Evolutionary conservation across 2,888 invertebrate genomes (phyloP).

Genomic region (Phrixothrix hirtus): DNA sequence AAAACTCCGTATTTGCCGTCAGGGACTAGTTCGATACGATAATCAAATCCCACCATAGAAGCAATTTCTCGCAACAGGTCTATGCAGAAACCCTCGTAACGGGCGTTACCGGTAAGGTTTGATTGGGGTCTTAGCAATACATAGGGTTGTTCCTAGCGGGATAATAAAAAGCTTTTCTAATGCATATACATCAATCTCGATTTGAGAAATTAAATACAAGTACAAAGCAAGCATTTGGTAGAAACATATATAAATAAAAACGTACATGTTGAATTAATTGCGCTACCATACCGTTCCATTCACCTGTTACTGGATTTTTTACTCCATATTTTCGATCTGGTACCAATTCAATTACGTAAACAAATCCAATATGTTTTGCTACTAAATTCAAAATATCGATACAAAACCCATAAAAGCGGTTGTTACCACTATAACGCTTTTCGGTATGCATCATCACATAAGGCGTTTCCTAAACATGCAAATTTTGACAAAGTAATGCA

Average conservation of each 20-base stretch:
- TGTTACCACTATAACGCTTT: slow-evolving; percentile 73
- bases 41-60: slow-evolving; percentile 68
- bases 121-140: slow-evolving; percentile 53
- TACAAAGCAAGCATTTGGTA: not conserved
- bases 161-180: slow-evolving; percentile 27
- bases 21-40: slow-evolving; percentile 66
- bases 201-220: no score
- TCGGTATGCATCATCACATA: slow-evolving; percentile 75
- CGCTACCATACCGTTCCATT: slow-evolving; percentile 72
- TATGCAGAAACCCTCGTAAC: slow-evolving; percentile 75
- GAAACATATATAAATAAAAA: slow-evolving; percentile 1
- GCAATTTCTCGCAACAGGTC: slow-evolving; percentile 69
- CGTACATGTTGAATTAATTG: slow-evolving; percentile 73
- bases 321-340: slow-evolving; percentile 72
- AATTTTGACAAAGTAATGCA: slow-evolving; percentile 34
- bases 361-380: slow-evolving; percentile 70
- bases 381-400: slow-evolving; percentile 73
- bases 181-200: no score
- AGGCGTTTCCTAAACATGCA: slow-evolving; percentile 64
- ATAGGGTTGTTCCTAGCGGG: slow-evolving; percentile 53
- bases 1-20: slow-evolving; percentile 74
- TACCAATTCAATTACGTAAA: slow-evolving; percentile 70
- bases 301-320: slow-evolving; percentile 63
- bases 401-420: slow-evolving; percentile 78
- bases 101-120: slow-evolving; percentile 64